phyloP scores from a whole-genome alignment of 1,140 invertebrate genomes.

The Bemisia tabaci region DNA sequence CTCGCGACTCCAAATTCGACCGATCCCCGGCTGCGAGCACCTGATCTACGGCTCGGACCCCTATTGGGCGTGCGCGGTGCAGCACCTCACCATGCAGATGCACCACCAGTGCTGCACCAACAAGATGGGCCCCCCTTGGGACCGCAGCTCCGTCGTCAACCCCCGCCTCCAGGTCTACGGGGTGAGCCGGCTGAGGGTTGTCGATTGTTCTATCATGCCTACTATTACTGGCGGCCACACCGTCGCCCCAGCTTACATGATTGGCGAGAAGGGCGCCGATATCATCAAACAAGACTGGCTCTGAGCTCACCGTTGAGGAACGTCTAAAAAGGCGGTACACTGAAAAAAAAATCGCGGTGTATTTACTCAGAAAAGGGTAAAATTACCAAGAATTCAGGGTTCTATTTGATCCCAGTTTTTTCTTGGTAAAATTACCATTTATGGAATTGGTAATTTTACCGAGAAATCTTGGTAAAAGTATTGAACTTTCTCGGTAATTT shows the following conservation, averaged over 20 bases:
- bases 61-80: constrained; percentile 59
- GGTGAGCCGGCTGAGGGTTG: constrained; percentile 27
- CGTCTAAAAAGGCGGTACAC: background rate
- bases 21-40: constrained; percentile 50
- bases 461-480: too few species aligned
- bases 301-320: background rate
- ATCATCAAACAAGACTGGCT: constrained; percentile 34
- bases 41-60: constrained; percentile 42
- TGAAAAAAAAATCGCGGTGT: background rate
- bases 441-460: too few species aligned
- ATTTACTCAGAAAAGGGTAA: too few species aligned
- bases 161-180: constrained; percentile 27
- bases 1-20: constrained; percentile 41
- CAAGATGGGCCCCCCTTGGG: constrained; percentile 38
- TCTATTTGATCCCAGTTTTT: too few species aligned
- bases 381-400: too few species aligned
- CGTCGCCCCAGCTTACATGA: constrained; percentile 39
- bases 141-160: constrained; percentile 36
- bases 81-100: constrained; percentile 48
- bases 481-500: too few species aligned
- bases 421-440: too few species aligned
- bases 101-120: constrained; percentile 57
- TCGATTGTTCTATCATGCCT: constrained; percentile 30
- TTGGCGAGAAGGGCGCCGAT: constrained; percentile 39
- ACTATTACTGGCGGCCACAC: constrained; percentile 12